Evolutionary conservation across 92 coral and sea anemone species (phyloP), one percentile per base, ranked within the genome.

Genomic region (Porites lobata): DNA sequence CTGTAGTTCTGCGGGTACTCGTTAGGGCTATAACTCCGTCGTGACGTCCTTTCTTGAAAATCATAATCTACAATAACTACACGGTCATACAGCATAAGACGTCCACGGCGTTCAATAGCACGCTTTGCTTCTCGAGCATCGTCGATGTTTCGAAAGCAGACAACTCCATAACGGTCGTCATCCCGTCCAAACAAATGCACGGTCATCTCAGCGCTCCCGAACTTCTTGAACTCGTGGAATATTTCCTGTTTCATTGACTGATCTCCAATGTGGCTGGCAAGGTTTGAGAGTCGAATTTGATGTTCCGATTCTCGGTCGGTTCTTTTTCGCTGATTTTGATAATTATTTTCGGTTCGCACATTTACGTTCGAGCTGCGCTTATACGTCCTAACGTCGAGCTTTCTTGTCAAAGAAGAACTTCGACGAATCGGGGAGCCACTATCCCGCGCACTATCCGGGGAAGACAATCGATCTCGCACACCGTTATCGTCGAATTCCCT

Each of bases 381-480:
- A 91, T 96, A 92, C 95, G 96, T 92, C 93, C 96, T 93, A 78
- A 89, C 94, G 81, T 98, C 96, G 84, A 95, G 82, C 68, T 94
- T 92, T 83, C 99, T 92, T 70, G 98, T 89, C 78, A 96, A 96
- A 82, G 98, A 94, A 79, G 96, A 93, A 94, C 94, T 98, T 88
- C 98, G 99, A 71, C 95, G 94, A 84, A 85, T 95, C 79, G 99
- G 99, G 77, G 98, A 98, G 79, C 98, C 96, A 95, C 94, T 93
- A 89, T 96, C 98, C 85, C 99, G 98, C 89, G 94, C 94, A 91
- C 98, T 96, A 70, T 98, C 99, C 76, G 99, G 98, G 73, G 99
- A 94, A 72, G 99, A 94, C 88, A 92, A 91, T 86, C 98, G 91
- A 80, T 98, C 99, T 79, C 95, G 96, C 74, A 94, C 89, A 50